Conservation (phyloP, 1,140 invertebrate genomes). For the Acromyrmex heyeri region DNA sequence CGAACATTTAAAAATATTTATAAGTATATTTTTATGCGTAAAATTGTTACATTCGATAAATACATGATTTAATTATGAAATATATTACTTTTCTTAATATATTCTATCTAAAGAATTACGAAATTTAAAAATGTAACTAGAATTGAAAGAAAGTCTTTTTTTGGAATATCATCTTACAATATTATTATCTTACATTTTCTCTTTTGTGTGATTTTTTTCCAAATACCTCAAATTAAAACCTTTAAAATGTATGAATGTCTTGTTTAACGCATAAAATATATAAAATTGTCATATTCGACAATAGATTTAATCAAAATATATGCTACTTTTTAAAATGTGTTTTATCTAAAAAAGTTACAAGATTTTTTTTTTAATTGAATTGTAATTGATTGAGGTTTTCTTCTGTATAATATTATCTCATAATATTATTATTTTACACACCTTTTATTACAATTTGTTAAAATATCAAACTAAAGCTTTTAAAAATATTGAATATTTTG, state of each 20-base stretch:
- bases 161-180: neutral
- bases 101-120: neutral
- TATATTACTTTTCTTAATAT: slow-evolving; percentile 1
- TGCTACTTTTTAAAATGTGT: neutral
- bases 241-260: too few relatives aligned
- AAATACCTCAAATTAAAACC: too few relatives aligned
- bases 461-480: neutral
- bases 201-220: too few relatives aligned
- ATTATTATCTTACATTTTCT: neutral
- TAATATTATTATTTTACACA: neutral
- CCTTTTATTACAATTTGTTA: neutral
- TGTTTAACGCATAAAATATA: neutral
- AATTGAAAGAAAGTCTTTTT: neutral
- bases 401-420: neutral
- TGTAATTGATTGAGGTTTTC: neutral
- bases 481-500: neutral
- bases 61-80: neutral
- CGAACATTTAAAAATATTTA: neutral
- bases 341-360: neutral
- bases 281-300: neutral
- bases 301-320: neutral
- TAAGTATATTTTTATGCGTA: neutral
- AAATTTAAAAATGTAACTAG: neutral
- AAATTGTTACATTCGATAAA: neutral
- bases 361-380: neutral